Base-by-base conservation (phyloP, 2,888 invertebrate genomes). In the Entomobrya proxima region DNA sequence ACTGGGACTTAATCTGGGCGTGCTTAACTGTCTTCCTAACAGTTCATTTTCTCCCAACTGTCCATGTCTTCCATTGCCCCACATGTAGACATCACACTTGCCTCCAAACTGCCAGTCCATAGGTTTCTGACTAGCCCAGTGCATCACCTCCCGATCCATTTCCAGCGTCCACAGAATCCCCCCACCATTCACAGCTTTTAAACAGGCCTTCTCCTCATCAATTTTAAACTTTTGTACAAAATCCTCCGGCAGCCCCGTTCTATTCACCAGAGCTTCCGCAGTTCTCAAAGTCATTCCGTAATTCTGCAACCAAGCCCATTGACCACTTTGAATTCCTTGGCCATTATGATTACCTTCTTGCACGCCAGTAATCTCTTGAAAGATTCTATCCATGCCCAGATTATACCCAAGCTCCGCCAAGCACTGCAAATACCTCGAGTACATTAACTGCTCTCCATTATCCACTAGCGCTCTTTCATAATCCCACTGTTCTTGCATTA, bases 31-130 rank as follows among this genome's bases (percentile, higher is more conserved):
- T 6, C 92, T 92, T 4, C 92, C 91, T 89, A 86, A 4, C 89
- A 89, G 37, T 18, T 85, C 82, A 86, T 92, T 92, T 90, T 94
- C 94, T 47, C 93, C 94, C 58, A 94, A 91, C 91, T 94, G 94
- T 0, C 94, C 94, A 91, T 94, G 94, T n/a, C 94, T 91, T 47
- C 94, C 94, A 77, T 93, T 94, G 7, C 94, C 94, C 94, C 94
- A 94, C 90, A 94, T 91, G 90, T 92, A 94, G 1, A 93, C 93
- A 87, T 93, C 93, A 91, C 94, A 94, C 91, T 93, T 93, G 5
- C 94, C 94, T 6, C 94, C 94, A 44, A 94, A 93, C 91, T 94
- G 94, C 94, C 94, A 95, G 91, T 94, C 94, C 86, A 94, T 93
- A 3, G 94, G 94, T 44, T 93, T 92, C 89, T 94, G 93, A 1